These are phyloP conservation scores for Pluvialis apricaria DNA, from an alignment of 2,113 vertebrate genomes.

Conservation along the genomic window DNA sequence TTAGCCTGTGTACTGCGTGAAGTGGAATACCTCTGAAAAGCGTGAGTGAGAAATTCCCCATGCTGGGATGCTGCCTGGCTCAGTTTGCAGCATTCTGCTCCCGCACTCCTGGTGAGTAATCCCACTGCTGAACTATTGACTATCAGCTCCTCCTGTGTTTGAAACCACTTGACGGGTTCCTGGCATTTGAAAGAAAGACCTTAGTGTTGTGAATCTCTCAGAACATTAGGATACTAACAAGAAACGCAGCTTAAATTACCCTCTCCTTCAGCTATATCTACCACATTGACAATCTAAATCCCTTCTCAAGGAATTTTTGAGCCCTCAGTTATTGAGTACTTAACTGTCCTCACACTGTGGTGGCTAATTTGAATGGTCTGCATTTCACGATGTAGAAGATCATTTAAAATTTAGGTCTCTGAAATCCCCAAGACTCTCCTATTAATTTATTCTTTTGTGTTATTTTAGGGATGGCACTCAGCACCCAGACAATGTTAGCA, in stretches of 20 bases:
- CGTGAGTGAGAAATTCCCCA: background rate
- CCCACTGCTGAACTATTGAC: background rate
- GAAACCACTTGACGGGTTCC: background rate
- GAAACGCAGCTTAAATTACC: background rate
- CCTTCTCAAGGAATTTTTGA: background rate
- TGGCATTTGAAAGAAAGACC: background rate
- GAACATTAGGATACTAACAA: background rate
- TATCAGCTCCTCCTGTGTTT: background rate
- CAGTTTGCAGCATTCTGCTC: background rate
- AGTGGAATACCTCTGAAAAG: background rate
- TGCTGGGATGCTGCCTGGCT: background rate
- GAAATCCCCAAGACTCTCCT: background rate
- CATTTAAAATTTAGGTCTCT: background rate
- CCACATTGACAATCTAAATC: background rate
- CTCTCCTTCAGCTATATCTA: background rate
- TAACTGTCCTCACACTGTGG: background rate
- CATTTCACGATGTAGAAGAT: background rate
- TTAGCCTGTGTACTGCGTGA: background rate
- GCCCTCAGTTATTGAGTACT: background rate
- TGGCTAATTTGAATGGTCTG: background rate
- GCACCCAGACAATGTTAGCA: slow-evolving; percentile 1
- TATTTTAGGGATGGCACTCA: slow-evolving; percentile 26
- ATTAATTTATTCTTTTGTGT: background rate
- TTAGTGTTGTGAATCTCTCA: background rate
- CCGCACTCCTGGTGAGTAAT: background rate